Percentiles rank a stretch among this genome's conserved stretches.
Conservation (phyloP, 1,140 invertebrate genomes). For the Tetraneura akinire region DNA sequence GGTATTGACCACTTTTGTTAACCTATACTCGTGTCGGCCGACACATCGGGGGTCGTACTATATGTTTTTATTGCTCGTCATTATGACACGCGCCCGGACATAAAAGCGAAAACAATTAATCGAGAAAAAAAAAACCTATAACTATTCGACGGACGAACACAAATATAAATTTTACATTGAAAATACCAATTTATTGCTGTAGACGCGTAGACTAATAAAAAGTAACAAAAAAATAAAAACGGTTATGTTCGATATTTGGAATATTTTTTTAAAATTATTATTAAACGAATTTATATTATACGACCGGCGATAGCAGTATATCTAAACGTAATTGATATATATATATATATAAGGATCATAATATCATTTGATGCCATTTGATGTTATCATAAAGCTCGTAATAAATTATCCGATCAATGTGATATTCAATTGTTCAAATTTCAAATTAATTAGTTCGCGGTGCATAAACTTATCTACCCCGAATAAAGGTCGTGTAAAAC, state of each 20-base stretch:
- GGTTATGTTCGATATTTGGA: not conserved
- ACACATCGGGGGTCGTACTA: not conserved
- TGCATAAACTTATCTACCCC: too few relatives aligned
- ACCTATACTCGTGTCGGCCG: too few relatives aligned
- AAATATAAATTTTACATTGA: not conserved
- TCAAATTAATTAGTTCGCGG: too few relatives aligned
- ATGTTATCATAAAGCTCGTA: too few relatives aligned
- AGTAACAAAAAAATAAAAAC: not conserved
- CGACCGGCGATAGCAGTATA: too few relatives aligned
- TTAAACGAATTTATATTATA: not conserved
- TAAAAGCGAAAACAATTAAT: slow-evolving; percentile 43
- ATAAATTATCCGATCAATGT: too few relatives aligned
- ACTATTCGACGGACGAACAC: slow-evolving; percentile 9
- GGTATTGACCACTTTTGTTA: not conserved
- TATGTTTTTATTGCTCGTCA: slow-evolving; percentile 20
- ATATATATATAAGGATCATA: too few relatives aligned
- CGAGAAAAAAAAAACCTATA: not conserved
- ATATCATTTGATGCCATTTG: too few relatives aligned
- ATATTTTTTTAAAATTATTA: slow-evolving; percentile 14
- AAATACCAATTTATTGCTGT: too few relatives aligned
- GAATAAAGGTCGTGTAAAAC: slow-evolving; percentile 33
- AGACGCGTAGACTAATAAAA: too few relatives aligned
- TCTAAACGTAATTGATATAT: too few relatives aligned
- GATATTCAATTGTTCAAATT: too few relatives aligned
- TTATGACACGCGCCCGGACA: not conserved